A percentile compares a stretch with the other conserved stretches of the same genome.
Evolutionary conservation across 2,888 invertebrate species (phyloP).

Genomic region (Cinara cedri): DNA sequence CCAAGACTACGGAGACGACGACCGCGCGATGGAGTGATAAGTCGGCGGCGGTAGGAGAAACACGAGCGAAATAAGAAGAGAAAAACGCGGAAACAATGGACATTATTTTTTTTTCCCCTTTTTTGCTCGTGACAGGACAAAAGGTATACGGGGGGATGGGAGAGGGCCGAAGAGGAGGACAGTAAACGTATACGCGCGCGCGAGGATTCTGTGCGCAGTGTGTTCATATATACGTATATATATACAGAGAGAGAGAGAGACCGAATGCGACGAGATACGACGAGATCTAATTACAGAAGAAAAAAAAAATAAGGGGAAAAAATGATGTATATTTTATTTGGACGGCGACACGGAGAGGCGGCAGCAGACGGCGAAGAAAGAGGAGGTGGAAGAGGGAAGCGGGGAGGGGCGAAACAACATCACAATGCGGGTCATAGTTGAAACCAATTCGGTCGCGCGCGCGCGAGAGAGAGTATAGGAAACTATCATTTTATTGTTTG

Average conservation of each 20-base stretch:
- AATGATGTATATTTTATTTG: slow-evolving; percentile 53
- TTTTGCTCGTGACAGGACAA: slow-evolving; percentile 53
- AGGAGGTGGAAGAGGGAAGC: not conserved
- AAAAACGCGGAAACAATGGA: slow-evolving; percentile 55
- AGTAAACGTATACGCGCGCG: too few relatives aligned
- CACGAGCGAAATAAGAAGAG: slow-evolving; percentile 39
- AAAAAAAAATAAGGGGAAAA: slow-evolving; percentile 27
- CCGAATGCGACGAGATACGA: slow-evolving; percentile 8
- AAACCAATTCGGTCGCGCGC: slow-evolving; percentile 49
- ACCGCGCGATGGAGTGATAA: slow-evolving; percentile 52
- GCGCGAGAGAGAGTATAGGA: too few relatives aligned
- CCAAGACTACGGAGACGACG: slow-evolving; percentile 4
- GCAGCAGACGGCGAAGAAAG: too few relatives aligned
- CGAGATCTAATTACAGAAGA: slow-evolving; percentile 54
- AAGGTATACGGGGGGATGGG: slow-evolving; percentile 28
- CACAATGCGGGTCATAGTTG: slow-evolving; percentile 56
- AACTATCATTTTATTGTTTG: slow-evolving; percentile 51
- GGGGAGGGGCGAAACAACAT: not conserved
- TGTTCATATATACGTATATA: not conserved
- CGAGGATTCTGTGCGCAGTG: slow-evolving; percentile 22
- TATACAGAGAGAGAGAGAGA: slow-evolving; percentile 35
- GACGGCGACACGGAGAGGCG: not conserved
- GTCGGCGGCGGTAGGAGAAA: not conserved
- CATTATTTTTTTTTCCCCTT: slow-evolving; percentile 1
- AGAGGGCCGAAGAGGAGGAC: not conserved